Conservation (phyloP, 2,888 invertebrate genomes). For the Troides oblongomaculatus region DNA sequence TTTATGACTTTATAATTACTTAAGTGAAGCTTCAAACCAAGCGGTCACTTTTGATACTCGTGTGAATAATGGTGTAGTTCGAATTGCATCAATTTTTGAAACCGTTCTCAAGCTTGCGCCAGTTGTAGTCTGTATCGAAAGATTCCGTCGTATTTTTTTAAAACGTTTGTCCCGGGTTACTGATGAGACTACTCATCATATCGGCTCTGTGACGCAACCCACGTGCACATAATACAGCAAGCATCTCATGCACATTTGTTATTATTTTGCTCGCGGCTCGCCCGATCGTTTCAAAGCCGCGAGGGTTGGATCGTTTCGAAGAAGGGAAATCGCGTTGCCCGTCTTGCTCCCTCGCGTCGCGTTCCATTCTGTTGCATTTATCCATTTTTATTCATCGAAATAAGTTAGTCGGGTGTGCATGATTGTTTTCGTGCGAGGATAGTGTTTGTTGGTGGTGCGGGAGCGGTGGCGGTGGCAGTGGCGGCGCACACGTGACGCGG, state of each 20-base stretch:
- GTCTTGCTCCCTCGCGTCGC: slow-evolving; percentile 60
- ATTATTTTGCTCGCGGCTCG: slow-evolving; percentile 85
- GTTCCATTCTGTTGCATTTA: slow-evolving; percentile 47
- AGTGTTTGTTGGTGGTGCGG: slow-evolving; percentile 52
- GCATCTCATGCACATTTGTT: slow-evolving; percentile 84
- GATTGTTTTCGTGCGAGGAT: slow-evolving; percentile 59
- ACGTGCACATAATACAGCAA: slow-evolving; percentile 75
- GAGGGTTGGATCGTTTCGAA: slow-evolving; percentile 56
- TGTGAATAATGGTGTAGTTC: slow-evolving; percentile 66
- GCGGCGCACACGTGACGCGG: slow-evolving; percentile 69
- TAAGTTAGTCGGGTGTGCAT: slow-evolving; percentile 54
- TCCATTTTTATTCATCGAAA: slow-evolving; percentile 56
- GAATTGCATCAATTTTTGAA: slow-evolving; percentile 68
- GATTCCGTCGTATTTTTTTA: slow-evolving; percentile 55
- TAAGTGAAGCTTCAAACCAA: slow-evolving; percentile 52
- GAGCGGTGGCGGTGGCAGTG: slow-evolving; percentile 47
- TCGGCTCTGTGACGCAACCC: slow-evolving; percentile 73
- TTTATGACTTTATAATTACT: slow-evolving; percentile 58
- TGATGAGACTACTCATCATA: slow-evolving; percentile 53
- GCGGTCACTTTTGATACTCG: slow-evolving; percentile 57
- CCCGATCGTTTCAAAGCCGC: slow-evolving; percentile 81
- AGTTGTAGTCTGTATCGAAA: slow-evolving; percentile 48
- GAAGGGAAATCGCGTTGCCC: slow-evolving; percentile 65
- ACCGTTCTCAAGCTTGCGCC: slow-evolving; percentile 59
- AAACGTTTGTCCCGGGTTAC: slow-evolving; percentile 46